These are phyloP conservation scores for Oreochromis tanganicae DNA, from an alignment of 2,113 vertebrate genomes.

Conservation along the genomic window DNA sequence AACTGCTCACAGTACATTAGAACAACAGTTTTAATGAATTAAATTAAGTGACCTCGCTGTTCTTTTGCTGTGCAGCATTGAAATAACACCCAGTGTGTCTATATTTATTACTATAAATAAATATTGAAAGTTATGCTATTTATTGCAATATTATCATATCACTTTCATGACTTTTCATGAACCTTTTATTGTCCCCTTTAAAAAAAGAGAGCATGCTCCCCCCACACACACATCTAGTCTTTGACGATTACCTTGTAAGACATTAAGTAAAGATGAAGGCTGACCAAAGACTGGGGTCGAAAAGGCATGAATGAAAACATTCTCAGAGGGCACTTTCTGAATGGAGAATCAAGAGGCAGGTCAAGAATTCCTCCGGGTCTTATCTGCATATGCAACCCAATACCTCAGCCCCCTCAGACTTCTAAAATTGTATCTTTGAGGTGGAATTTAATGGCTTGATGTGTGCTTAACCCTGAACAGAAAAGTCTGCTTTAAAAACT, in stretches of 20 bases:
- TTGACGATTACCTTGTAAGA: background rate
- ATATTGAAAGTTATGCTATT: background rate
- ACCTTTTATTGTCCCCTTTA: background rate
- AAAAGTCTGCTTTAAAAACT: background rate
- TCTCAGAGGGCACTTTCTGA: background rate
- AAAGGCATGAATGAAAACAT: slow-evolving; percentile 1
- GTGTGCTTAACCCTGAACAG: background rate
- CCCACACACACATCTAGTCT: rapidly evolving
- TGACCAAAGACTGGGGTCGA: background rate
- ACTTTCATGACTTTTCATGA: background rate
- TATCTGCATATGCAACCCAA: slow-evolving; percentile 17
- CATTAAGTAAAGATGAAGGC: background rate
- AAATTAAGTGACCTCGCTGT: background rate
- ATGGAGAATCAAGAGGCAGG: background rate
- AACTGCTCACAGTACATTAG: background rate
- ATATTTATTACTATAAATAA: background rate
- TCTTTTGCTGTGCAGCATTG: background rate
- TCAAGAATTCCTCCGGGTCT: slow-evolving; percentile 4
- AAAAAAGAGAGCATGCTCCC: background rate
- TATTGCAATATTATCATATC: background rate
- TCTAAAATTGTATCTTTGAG: background rate
- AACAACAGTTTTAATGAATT: background rate
- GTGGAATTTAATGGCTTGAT: background rate
- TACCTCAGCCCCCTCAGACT: background rate
- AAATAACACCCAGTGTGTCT: background rate